A percentile compares a stretch with the other conserved stretches of the same genome.
Conservation (phyloP, 2,113 vertebrate genomes). For the Sardina pilchardus region DNA sequence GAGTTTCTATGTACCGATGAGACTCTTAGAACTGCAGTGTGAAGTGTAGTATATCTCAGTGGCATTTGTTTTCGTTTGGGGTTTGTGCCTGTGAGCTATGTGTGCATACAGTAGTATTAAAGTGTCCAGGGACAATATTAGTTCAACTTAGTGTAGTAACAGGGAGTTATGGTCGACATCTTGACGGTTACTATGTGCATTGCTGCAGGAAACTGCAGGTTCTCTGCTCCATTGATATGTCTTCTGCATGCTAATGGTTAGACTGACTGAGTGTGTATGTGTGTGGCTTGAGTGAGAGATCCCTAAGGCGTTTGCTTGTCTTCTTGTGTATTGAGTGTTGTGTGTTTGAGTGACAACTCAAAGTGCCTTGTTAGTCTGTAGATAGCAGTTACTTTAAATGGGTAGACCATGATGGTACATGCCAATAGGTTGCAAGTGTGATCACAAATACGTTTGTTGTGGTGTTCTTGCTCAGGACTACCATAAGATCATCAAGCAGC, state of each 20-base stretch:
- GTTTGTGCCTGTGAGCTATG: neutral
- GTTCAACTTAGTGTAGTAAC: neutral
- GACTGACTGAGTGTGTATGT: neutral
- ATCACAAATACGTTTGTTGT: neutral
- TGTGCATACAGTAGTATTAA: neutral
- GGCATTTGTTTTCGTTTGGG: neutral
- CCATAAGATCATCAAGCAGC: conserved; percentile 95
- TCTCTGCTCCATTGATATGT: neutral
- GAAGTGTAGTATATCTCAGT: neutral
- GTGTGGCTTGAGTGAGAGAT: neutral
- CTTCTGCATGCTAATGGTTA: neutral
- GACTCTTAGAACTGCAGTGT: neutral
- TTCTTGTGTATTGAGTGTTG: no score
- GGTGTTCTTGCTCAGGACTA: conserved; percentile 77
- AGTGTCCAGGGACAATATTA: neutral
- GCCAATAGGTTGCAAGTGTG: neutral
- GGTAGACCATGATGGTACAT: neutral
- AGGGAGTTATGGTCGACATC: neutral
- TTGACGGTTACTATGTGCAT: neutral
- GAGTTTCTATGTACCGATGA: neutral
- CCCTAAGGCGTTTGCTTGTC: neutral
- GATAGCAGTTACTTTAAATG: neutral
- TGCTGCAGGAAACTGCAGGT: neutral
- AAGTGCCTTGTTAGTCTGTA: neutral
- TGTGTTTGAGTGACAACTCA: no score